Evolutionary conservation across 2,888 invertebrate genomes (phyloP).

Genomic region (Drosophila sordidula): DNA sequence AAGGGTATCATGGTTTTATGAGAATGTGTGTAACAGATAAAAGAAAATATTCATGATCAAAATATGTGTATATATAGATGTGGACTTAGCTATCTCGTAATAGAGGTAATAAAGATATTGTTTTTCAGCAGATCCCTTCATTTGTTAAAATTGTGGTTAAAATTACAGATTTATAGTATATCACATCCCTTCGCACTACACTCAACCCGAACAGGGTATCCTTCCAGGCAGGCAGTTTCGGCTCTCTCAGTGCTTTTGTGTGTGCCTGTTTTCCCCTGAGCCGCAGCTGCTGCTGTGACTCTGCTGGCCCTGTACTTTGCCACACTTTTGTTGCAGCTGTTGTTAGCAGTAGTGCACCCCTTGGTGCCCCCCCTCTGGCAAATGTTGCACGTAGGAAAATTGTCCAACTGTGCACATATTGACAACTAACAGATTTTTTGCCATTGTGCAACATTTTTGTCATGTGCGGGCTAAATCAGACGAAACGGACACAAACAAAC

Average conservation of each 20-base stretch:
- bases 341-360: constrained; percentile 29
- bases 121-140: too few relatives aligned
- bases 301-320: constrained; percentile 16
- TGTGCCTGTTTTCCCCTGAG: constrained; percentile 7
- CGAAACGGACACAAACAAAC: constrained; percentile 66
- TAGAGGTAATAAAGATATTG: too few relatives aligned
- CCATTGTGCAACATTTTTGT: constrained; percentile 70
- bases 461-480: constrained; percentile 71
- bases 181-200: too few relatives aligned
- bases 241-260: neutral
- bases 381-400: constrained; percentile 68
- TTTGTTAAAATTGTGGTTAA: too few relatives aligned
- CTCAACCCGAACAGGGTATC: too few relatives aligned
- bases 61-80: too few relatives aligned
- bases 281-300: constrained; percentile 15
- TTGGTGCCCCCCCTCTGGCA: neutral
- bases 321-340: constrained; percentile 41
- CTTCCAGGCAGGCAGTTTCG: neutral
- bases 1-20: neutral
- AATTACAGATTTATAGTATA: too few relatives aligned
- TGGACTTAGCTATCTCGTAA: too few relatives aligned
- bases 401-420: constrained; percentile 68
- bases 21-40: neutral
- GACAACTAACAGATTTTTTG: constrained; percentile 73
- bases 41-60: too few relatives aligned